Percentiles rank a stretch among this genome's conserved stretches.
phyloP scores from a whole-genome alignment of 2,797 vertebrate genomes.

The Sebastes nivosus region DNA sequence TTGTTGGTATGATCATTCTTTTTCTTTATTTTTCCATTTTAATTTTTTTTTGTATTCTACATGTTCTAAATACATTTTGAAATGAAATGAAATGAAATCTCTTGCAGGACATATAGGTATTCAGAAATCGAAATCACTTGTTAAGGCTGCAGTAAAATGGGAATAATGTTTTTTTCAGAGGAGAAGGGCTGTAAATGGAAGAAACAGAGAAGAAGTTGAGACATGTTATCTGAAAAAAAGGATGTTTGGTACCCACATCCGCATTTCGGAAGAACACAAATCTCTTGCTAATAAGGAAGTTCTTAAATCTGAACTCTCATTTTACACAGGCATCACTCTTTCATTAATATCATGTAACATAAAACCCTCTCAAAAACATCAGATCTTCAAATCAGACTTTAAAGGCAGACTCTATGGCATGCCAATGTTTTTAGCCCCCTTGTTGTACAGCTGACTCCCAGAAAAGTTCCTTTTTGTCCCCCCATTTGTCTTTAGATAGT shows the following conservation, averaged over 20 bases:
- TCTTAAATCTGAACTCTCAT: background rate
- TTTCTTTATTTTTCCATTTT: too few relatives aligned
- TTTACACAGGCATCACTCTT: background rate
- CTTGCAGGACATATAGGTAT: background rate
- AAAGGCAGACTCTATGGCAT: too few relatives aligned
- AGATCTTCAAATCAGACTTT: too few relatives aligned
- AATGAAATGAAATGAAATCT: too few relatives aligned
- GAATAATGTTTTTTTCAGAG: background rate
- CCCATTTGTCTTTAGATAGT: too few relatives aligned
- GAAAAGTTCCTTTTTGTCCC: too few relatives aligned
- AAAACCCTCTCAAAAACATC: background rate
- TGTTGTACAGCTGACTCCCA: too few relatives aligned
- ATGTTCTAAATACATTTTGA: too few relatives aligned
- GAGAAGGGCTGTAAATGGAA: background rate
- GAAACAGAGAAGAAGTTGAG: background rate
- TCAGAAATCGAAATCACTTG: background rate
- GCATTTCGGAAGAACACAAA: background rate
- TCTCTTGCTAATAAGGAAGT: conserved; percentile 9
- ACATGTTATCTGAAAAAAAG: background rate
- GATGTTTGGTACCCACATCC: background rate
- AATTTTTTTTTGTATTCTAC: too few relatives aligned
- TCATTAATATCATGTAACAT: background rate
- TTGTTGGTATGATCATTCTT: too few relatives aligned
- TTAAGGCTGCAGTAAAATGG: background rate
- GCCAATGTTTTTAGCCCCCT: too few relatives aligned